A percentile compares a stretch with the other conserved stretches of the same genome.
Evolutionary conservation across 2,113 vertebrate genomes (phyloP).

Genomic region (Recurvirostra avosetta): DNA sequence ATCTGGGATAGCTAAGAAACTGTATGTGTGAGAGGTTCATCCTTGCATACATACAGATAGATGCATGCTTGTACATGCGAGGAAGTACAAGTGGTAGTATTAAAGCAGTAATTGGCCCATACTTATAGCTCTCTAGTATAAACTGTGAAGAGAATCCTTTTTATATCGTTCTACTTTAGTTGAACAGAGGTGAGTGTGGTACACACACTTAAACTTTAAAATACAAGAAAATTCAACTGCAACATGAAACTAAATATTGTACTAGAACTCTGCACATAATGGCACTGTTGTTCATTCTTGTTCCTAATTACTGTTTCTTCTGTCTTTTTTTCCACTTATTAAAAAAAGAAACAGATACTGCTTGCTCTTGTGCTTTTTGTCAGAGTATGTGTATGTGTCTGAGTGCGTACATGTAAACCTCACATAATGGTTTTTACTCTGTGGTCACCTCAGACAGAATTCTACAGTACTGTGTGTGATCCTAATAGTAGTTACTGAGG

Average conservation of each 20-base stretch:
- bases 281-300: neutral
- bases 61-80: neutral
- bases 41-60: neutral
- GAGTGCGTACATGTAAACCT: neutral
- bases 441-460: neutral
- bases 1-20: neutral
- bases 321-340: neutral
- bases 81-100: neutral
- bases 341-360: neutral
- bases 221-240: neutral
- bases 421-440: accelerated
- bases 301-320: neutral
- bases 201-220: neutral
- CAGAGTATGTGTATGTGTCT: neutral
- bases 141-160: neutral
- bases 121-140: neutral
- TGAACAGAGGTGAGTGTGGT: neutral
- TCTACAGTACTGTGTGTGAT: neutral
- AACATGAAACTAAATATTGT: accelerated
- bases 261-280: neutral
- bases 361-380: neutral
- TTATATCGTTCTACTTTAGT: accelerated
- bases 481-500: neutral
- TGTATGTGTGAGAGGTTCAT: neutral
- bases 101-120: neutral